These are phyloP conservation scores for Maniola jurtina DNA, from an alignment of 1,140 invertebrate species.

Conservation along the genomic window DNA sequence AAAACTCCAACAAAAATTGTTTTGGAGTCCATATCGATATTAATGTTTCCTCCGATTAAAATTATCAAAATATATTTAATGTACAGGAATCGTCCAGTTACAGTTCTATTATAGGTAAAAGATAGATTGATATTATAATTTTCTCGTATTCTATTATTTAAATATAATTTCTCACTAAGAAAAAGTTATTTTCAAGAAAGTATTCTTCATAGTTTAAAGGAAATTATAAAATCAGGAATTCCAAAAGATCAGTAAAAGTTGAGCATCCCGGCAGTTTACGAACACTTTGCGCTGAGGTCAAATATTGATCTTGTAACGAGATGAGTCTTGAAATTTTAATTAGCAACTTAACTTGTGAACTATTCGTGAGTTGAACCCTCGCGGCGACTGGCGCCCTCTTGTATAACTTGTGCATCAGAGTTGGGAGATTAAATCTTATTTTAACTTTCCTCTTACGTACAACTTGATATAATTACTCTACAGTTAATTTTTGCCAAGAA, in stretches of 20 bases:
- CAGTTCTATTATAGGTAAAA: no score
- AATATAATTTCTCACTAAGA: no score
- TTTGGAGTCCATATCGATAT: no score
- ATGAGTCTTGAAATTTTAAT: conserved; percentile 12
- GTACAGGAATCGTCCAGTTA: no score
- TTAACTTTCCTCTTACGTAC: not conserved
- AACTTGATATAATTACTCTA: not conserved
- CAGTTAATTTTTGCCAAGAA: no score
- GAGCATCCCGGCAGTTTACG: not conserved
- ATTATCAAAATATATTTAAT: no score
- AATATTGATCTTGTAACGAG: conserved; percentile 8
- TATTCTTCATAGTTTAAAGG: not conserved
- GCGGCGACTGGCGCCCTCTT: not conserved
- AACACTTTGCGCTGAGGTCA: conserved; percentile 6
- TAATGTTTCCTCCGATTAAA: no score
- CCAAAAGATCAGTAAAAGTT: not conserved
- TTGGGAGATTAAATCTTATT: not conserved
- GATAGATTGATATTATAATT: no score
- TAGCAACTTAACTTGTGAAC: conserved; percentile 4
- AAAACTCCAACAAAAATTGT: no score
- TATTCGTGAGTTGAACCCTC: not conserved
- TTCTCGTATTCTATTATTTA: no score
- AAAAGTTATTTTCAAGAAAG: not conserved
- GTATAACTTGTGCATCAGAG: not conserved
- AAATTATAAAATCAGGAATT: not conserved